Conservation (phyloP, 2,113 vertebrate species). For the Oryctolagus cuniculus region DNA sequence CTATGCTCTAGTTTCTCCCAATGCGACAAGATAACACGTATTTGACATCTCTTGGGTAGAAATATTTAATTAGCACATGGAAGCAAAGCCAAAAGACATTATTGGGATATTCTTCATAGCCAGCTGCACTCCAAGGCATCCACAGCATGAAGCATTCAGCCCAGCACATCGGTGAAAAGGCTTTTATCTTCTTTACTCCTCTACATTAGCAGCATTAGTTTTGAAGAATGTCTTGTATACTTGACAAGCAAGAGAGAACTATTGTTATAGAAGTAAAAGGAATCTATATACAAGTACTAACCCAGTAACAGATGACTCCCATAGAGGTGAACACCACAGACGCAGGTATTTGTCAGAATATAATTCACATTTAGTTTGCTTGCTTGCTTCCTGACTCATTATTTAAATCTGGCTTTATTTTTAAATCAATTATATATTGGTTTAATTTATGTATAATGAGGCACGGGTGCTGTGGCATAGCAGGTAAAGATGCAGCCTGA, state of each 20-base stretch:
- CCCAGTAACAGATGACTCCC: neutral
- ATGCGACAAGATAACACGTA: slow-evolving; percentile 1
- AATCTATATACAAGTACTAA: neutral
- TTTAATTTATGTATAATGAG: slow-evolving; percentile 42
- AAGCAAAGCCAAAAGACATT: slow-evolving; percentile 71
- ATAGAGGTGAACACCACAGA: neutral
- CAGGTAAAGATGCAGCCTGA: too few species aligned
- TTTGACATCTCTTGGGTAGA: slow-evolving; percentile 64
- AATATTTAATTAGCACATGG: slow-evolving; percentile 23
- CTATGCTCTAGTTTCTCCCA: neutral
- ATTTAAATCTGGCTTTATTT: slow-evolving; percentile 44
- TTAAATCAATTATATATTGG: slow-evolving; percentile 33
- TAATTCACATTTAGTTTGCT: slow-evolving; percentile 47
- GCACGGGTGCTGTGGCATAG: too few species aligned
- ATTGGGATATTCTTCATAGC: slow-evolving; percentile 13
- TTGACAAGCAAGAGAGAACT: slow-evolving; percentile 70
- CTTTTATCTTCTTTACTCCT: slow-evolving; percentile 64
- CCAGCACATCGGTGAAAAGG: slow-evolving; percentile 56
- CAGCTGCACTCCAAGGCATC: slow-evolving; percentile 52
- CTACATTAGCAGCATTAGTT: slow-evolving; percentile 53
- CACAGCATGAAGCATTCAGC: slow-evolving; percentile 34
- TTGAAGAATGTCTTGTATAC: slow-evolving; percentile 46
- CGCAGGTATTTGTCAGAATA: neutral
- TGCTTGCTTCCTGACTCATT: slow-evolving; percentile 61
- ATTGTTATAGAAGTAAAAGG: slow-evolving; percentile 53